These are phyloP conservation scores for Stomatorhinus ivindoensis DNA, from an alignment of 2,113 vertebrate genomes.

Conservation along the genomic window DNA sequence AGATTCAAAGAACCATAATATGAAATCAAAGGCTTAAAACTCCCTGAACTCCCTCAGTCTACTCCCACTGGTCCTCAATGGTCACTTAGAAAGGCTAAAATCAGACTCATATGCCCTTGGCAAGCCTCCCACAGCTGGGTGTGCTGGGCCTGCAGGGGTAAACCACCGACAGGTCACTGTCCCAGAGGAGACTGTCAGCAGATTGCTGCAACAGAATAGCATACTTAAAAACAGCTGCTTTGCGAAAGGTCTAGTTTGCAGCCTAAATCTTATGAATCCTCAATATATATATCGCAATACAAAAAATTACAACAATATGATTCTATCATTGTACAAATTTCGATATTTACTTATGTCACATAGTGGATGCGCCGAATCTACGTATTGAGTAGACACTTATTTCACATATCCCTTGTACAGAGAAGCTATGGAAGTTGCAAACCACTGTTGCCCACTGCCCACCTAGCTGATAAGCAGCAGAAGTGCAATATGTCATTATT, in stretches of 20 bases:
- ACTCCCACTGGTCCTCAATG: neutral
- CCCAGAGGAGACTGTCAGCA: neutral
- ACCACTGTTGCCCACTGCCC: neutral
- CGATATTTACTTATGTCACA: neutral
- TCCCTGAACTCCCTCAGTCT: neutral
- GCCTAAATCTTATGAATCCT: neutral
- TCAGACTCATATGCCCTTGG: neutral
- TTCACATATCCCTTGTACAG: neutral
- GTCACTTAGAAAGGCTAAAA: neutral
- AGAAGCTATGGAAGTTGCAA: neutral
- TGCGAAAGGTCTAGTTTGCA: neutral
- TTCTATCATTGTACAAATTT: neutral
- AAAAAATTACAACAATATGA: neutral
- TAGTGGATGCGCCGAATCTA: neutral
- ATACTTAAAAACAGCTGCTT: neutral
- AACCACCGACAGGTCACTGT: neutral
- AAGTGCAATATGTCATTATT: neutral
- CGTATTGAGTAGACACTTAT: neutral
- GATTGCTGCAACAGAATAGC: neutral
- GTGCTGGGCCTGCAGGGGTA: neutral
- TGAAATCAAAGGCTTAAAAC: neutral
- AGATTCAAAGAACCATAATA: neutral
- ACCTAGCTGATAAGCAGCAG: neutral
- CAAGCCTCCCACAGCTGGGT: neutral
- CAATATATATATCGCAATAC: neutral